Base-by-base conservation (phyloP, 1,140 invertebrate species). In the Dryas iulia region DNA sequence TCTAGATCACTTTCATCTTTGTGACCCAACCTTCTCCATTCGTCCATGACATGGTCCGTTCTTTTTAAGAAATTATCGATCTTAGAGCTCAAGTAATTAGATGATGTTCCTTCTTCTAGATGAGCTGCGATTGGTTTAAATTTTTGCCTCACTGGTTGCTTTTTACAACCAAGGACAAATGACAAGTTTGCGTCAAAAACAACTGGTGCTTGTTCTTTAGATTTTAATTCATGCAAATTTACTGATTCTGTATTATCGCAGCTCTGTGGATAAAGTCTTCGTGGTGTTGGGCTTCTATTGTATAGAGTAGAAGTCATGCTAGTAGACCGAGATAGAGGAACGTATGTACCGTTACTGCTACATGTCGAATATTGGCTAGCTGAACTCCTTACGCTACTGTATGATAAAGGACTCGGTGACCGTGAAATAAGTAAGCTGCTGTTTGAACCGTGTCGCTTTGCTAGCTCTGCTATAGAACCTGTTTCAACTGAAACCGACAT, bases 41-140 rank as follows among this genome's bases (percentile, higher is more conserved):
- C 96, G 72, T 97, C 95, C 94, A 96, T 96, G 0, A 97, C 94
- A 82, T 97, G 96, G 84, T 97, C 96, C 2, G 96, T 97, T 61
- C 95, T 94, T 78, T 94, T 94, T 6, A 97, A 87, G 75, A 97
- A 97, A 70, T 96, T 95, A 21, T 95, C 93, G 54, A 97, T 97
- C 85, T 96, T 96, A 25, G 93, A 93, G 2, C 94, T 94, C 21
- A 97, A 90, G 63, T 94, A 94, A 28, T 95, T 95, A 0, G 96
- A 97, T 0, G 95, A 95, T 0, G 96, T 97, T 8, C 94, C 91
- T 7, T 95, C 93, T 73, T 96, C 95, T 71, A 95, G 84, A 74
- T 95, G 95, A 0, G 96, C 96, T 0, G 96, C 95, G 0, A 94
- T 93, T 0, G 96, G 94, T 53, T 92, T 94, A 54, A 96, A 93